Base-by-base conservation (phyloP, 2,888 invertebrate species). In the Drosophila merina region DNA sequence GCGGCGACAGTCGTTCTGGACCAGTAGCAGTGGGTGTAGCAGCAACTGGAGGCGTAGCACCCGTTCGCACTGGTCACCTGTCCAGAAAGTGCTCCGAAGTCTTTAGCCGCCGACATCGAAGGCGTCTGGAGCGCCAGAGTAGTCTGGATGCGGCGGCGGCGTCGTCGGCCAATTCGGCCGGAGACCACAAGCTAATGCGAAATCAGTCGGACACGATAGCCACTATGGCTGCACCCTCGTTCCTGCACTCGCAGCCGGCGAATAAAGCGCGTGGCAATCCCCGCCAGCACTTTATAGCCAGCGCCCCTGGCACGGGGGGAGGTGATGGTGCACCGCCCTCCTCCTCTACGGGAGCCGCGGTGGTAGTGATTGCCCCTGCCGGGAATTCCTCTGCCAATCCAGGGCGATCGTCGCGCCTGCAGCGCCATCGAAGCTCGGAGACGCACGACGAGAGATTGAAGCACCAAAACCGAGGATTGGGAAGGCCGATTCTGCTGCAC, bases 381-480 rank as follows among this genome's bases (percentile, higher is more conserved):
- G 10, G 60, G n/a, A 57, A 49, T 40, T 14, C 60, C 6, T 5
- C 57, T 2, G 49, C 40, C 5, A 55, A 63, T 50, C 54, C 72
- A 1, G 33, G 44, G 2, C 90, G 90, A 69, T 76, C 85, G 56
- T 77, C 88, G 25, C 91, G 91, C 36, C 69, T 92, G 52, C 92
- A 91, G 74, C 89, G 92, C 6, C 92, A 92, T 81, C 89, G 91
- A 44, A 92, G 92, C 63, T 91, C 91, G 0, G 92, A 92, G 51
- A 91, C 90, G 25, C 91, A 91, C 51, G 91, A 92, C 56, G 91
- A 92, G 72, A 88, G 91, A 7, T 72, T 89, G 7, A 90, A 89
- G 62, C 89, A 91, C 30, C 91, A 90, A 57, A 88, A 75, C 38
- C 88, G 90, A 4, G 74, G 70, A 1, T 62, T 90, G 14, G 90